A percentile compares a stretch with the other conserved stretches of the same genome.
Conservation (phyloP, 2,888 invertebrate species). For the Agrotis ipsilon region DNA sequence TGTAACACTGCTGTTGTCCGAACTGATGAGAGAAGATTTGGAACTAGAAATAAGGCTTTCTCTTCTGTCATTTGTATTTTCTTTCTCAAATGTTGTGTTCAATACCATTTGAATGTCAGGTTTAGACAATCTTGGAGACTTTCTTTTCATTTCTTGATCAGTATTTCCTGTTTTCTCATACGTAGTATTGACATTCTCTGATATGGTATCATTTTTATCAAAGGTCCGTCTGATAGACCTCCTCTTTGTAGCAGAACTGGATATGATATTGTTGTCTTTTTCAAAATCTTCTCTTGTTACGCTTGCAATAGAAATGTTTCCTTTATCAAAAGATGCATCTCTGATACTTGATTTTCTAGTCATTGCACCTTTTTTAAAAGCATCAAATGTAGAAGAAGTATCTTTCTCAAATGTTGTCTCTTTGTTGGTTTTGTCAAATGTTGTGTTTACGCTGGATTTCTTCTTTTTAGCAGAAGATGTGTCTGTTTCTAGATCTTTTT, state of each 20-base stretch:
- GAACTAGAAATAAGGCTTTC: slow-evolving; percentile 63
- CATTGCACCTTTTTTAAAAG: slow-evolving; percentile 51
- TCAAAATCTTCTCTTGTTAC: slow-evolving; percentile 49
- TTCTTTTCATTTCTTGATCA: slow-evolving; percentile 19
- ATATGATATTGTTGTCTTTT: slow-evolving; percentile 45
- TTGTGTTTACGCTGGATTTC: slow-evolving; percentile 46
- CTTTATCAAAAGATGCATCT: slow-evolving; percentile 62
- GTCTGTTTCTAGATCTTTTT: slow-evolving; percentile 27
- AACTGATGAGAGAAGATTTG: slow-evolving; percentile 78
- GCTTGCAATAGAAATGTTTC: slow-evolving; percentile 29
- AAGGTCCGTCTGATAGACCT: slow-evolving; percentile 36
- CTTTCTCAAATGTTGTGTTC: slow-evolving; percentile 77
- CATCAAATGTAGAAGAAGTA: slow-evolving; percentile 57
- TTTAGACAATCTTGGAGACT: slow-evolving; percentile 28
- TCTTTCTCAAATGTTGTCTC: slow-evolving; percentile 56
- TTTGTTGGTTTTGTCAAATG: slow-evolving; percentile 66
- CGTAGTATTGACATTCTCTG: slow-evolving; percentile 60
- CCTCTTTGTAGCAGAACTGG: slow-evolving; percentile 47
- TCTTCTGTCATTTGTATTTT: background rate
- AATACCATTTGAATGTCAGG: slow-evolving; percentile 53
- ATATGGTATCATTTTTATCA: slow-evolving; percentile 35
- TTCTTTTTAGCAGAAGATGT: slow-evolving; percentile 11
- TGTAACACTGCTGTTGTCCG: slow-evolving; percentile 75
- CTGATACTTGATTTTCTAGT: slow-evolving; percentile 55
- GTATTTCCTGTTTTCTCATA: slow-evolving; percentile 63